Evolutionary conservation across 2,888 invertebrate species (phyloP), one percentile per base, ranked within the genome.

Genomic region (Diachrysia chrysitis): DNA sequence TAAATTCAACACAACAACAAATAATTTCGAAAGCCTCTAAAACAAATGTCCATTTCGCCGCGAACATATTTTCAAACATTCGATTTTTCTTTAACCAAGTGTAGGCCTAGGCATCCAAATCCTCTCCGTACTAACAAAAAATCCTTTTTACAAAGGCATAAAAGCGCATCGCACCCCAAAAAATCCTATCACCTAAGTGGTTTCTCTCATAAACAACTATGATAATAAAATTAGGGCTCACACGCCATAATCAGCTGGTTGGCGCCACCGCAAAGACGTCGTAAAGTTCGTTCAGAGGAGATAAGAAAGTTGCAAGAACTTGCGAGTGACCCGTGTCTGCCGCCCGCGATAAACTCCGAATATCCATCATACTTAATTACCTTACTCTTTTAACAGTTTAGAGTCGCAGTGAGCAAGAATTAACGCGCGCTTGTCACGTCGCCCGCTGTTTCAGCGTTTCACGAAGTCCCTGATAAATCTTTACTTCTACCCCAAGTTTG

Each of bases 321-420:
- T n/a, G n/a, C 42, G n/a, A 90, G 89, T 86, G 86, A 87, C 83
- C 87, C 83, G 85, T 88, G 89, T 87, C 88, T 87, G 90, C 87
- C 88, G 83, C 87, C 87, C 87, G 90, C 89, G 92, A 93, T 93
- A 93, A 93, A 92, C 92, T 92, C 90, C 65, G 90, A 90, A 89
- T 92, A 93, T 93, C 92, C 93, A 93, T 93, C 93, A 93, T 92
- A 91, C 89, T 92, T 93, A 93, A 93, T 93, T 93, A 93, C 91
- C 92, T 90, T 86, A 90, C 92, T 91, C 91, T 92, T 92, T 91
- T 92, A 91, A 90, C 90, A 90, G 90, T 91, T 92, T 89, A 89
- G 89, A 75, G 69, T 72, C 76, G 87, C 82, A 83, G 85, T 84
- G 87, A 89, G 89, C 85, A 86, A 86, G 88, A 90, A 92, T 92